These are phyloP conservation scores for Eupithecia inturbata DNA, from an alignment of 2,888 invertebrate species.

Conservation along the genomic window DNA sequence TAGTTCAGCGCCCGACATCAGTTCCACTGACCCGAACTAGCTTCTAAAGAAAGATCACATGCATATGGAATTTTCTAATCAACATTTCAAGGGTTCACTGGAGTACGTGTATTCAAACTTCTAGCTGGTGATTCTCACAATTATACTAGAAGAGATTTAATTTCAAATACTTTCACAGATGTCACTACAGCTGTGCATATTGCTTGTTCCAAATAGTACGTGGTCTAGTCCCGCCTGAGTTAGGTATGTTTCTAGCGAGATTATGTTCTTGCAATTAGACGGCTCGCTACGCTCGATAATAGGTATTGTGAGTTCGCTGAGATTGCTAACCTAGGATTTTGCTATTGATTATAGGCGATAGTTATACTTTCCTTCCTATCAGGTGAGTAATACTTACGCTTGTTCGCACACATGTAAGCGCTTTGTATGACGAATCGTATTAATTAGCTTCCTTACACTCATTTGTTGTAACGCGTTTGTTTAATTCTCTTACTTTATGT, in stretches of 20 bases:
- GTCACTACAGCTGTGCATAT: neutral
- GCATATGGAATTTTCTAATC: neutral
- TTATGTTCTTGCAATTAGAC: neutral
- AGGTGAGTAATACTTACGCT: too few relatives aligned
- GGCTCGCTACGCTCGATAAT: neutral
- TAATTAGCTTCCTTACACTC: too few relatives aligned
- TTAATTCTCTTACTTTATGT: too few relatives aligned
- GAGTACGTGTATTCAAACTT: neutral
- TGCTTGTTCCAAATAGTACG: neutral
- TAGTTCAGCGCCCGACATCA: neutral
- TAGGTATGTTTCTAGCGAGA: neutral
- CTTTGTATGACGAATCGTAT: too few relatives aligned
- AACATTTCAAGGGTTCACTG: neutral
- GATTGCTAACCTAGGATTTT: neutral
- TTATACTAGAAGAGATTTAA: neutral
- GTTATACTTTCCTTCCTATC: too few relatives aligned
- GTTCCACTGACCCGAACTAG: neutral
- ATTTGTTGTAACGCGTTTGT: too few relatives aligned
- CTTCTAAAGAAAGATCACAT: slow-evolving; percentile 1
- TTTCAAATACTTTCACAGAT: neutral
- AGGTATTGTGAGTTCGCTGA: neutral
- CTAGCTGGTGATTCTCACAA: neutral
- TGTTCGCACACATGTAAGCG: too few relatives aligned
- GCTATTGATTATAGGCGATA: neutral
- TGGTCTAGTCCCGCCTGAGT: neutral